A percentile compares a stretch with the other conserved stretches of the same genome.
These are phyloP conservation scores for Erebia ligea DNA, from an alignment of 2,888 invertebrate species.

Conservation along the genomic window DNA sequence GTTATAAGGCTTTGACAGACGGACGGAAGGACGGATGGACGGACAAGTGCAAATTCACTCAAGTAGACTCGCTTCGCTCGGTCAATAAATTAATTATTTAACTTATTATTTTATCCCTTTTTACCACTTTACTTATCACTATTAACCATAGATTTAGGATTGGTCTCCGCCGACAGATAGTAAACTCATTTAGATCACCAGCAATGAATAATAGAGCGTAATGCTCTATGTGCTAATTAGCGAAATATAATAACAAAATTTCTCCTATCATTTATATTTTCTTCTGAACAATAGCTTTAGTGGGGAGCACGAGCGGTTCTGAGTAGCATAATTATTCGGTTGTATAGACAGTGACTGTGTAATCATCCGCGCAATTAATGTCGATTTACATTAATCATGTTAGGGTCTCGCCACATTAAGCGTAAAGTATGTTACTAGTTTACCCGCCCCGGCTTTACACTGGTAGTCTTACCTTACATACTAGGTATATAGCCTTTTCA, in stretches of 20 bases:
- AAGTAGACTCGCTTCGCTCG: no score
- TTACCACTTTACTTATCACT: no score
- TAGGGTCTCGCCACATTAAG: conserved; percentile 34
- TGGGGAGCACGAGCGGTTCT: conserved; percentile 36
- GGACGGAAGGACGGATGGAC: no score
- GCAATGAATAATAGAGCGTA: not conserved
- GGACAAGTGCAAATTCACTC: no score
- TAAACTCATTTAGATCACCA: not conserved
- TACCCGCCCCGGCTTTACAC: no score
- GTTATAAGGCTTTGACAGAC: no score
- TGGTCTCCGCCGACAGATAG: no score
- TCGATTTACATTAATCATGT: conserved; percentile 58
- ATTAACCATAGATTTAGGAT: no score
- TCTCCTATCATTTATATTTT: conserved; percentile 3
- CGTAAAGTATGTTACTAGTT: not conserved
- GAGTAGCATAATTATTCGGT: conserved; percentile 36
- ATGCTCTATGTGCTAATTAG: not conserved
- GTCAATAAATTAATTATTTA: no score
- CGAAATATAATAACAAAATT: conserved; percentile 19
- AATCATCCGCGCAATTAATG: conserved; percentile 54
- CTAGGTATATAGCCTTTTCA: no score
- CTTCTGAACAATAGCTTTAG: conserved; percentile 35
- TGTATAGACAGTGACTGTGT: conserved; percentile 36
- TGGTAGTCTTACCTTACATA: no score
- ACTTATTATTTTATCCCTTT: no score